These are phyloP conservation scores for Anguilla anguilla DNA, from an alignment of 2,797 vertebrate genomes.

Conservation along the genomic window DNA sequence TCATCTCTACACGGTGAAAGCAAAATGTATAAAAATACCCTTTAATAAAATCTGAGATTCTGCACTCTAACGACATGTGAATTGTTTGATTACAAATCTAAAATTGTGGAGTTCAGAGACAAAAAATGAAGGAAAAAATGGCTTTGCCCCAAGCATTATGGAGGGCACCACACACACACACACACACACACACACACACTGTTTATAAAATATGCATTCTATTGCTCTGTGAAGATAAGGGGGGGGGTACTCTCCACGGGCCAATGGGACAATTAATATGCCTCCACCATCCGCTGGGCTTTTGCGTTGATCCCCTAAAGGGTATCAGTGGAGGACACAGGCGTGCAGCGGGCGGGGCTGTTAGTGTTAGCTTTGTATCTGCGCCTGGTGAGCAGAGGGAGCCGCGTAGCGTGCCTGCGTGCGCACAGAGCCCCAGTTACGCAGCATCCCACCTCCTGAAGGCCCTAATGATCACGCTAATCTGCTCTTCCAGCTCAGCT, in stretches of 20 bases:
- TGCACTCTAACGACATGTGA: too few species aligned
- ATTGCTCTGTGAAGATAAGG: too few species aligned
- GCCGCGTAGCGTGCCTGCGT: conserved; percentile 23
- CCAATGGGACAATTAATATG: neutral
- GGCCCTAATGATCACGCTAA: conserved; percentile 67
- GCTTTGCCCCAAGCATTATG: too few species aligned
- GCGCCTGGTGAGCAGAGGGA: neutral
- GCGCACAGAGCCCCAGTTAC: conserved; percentile 38
- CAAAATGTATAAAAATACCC: too few species aligned
- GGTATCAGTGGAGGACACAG: conserved; percentile 35
- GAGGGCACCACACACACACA: too few species aligned
- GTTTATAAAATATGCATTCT: too few species aligned
- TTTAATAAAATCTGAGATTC: too few species aligned
- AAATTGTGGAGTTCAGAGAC: too few species aligned
- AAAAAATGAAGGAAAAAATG: too few species aligned
- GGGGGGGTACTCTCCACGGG: neutral
- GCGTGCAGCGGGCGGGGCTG: neutral
- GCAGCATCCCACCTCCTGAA: conserved; percentile 42
- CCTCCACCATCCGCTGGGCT: conserved; percentile 21
- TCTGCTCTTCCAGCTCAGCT: conserved; percentile 62
- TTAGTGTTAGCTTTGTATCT: neutral
- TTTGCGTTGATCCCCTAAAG: neutral
- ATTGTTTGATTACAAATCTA: too few species aligned
- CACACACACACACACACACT: too few species aligned
- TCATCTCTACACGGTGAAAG: too few species aligned